These are phyloP conservation scores for Gallinago jamesoni DNA, from an alignment of 2,113 vertebrate species.

Conservation along the genomic window DNA sequence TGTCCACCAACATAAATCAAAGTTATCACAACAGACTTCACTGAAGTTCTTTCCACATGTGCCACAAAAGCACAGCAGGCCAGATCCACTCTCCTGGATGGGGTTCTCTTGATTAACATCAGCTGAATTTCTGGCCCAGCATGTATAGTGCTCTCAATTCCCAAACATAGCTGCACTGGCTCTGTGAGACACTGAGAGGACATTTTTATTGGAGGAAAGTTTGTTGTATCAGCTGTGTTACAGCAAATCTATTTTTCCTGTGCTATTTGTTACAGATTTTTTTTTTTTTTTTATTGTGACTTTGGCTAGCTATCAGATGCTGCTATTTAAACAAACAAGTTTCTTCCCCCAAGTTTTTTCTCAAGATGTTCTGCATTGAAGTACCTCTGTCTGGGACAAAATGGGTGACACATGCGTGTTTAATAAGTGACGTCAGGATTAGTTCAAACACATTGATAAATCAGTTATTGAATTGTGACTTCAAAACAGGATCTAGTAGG, in stretches of 20 bases:
- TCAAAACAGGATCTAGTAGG: neutral
- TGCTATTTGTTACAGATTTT: neutral
- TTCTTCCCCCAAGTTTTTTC: neutral
- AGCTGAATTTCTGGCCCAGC: neutral
- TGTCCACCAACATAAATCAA: neutral
- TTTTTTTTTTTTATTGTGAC: neutral
- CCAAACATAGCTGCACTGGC: neutral
- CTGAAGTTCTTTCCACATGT: neutral
- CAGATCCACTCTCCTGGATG: neutral
- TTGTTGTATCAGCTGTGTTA: conserved; percentile 17
- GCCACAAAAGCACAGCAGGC: neutral
- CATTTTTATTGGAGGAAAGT: neutral
- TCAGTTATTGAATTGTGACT: neutral
- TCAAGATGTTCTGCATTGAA: neutral
- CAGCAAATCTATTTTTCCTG: neutral
- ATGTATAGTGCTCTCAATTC: neutral
- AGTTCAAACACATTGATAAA: neutral
- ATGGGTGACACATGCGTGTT: neutral
- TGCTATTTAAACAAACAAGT: neutral
- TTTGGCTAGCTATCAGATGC: neutral
- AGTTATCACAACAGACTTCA: neutral
- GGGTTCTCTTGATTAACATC: neutral
- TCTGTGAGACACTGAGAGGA: neutral
- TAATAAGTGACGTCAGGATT: neutral
- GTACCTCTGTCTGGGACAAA: neutral